Evolutionary conservation across 2,888 invertebrate species (phyloP), one percentile per base, ranked within the genome.

Genomic region (Drosophila falleni): DNA sequence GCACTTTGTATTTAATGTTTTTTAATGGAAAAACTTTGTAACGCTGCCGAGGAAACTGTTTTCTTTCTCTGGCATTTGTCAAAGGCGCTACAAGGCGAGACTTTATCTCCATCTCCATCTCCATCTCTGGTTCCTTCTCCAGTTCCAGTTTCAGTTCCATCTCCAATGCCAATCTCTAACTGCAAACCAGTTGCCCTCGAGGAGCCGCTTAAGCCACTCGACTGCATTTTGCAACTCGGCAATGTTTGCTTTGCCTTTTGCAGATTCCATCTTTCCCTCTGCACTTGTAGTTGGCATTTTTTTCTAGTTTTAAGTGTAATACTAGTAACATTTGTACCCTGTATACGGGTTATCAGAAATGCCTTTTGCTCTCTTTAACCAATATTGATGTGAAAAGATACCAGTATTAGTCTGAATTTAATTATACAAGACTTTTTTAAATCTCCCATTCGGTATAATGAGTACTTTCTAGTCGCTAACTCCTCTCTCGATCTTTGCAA

Each of bases 21-120:
- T 80, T 76, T 81, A 81, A 81, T 81, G 79, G 81, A 81, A 81
- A 81, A 81, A 81, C 81, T 81, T 79, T 81, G 81, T 81, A 75
- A 78, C 69, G 67, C 81, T 69, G 63, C 73, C 53, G 72, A 47
- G 64, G 62, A 51, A 74, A 62, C 71, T 70, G 74, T 80, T 80
- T 78, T 75, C 75, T 60, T 74, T 62, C 50, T 26, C 63, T 44
- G 63, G 67, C 77, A 77, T 77, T 80, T 80, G 77, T 80, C 80
- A 80, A 77, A 80, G 80, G 77, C 80, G 60, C 66, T 58, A 53
- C 75, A 15, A 60, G 58, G 41, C 72, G 42, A 31, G 50, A 59
- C 42, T 44, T 33, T 44, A 23, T 6, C n/a, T 33, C 26, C 16
- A 13, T 19, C n/a, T 33, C 26, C 16, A 13, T 19, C 10, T 16